Percentiles rank a stretch among this genome's conserved stretches.
Evolutionary conservation across 2,888 invertebrate genomes (phyloP).

Genomic region (Adineta ricciae): DNA sequence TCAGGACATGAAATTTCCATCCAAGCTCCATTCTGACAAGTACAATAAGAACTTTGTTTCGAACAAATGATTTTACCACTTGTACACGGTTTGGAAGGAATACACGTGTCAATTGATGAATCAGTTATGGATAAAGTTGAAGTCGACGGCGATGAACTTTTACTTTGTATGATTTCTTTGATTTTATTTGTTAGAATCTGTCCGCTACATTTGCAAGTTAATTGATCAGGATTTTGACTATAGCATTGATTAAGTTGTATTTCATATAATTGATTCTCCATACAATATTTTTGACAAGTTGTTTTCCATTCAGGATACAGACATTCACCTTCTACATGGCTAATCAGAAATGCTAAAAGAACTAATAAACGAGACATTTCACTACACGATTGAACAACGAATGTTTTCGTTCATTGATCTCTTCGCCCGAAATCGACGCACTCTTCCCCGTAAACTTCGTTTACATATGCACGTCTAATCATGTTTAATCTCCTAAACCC

Average conservation of each 20-base stretch:
- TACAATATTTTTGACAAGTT: neutral
- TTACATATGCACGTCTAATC: too few relatives aligned
- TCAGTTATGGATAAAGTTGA: neutral
- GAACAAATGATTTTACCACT: neutral
- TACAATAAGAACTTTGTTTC: neutral
- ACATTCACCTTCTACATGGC: neutral
- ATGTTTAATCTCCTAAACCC: too few relatives aligned
- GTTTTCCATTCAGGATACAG: neutral
- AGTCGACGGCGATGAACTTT: neutral
- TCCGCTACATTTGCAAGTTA: neutral
- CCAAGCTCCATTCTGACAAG: neutral
- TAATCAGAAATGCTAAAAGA: neutral
- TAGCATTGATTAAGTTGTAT: neutral
- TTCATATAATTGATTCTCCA: conserved; percentile 2
- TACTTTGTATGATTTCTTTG: neutral
- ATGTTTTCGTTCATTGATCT: too few relatives aligned
- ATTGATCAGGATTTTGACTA: neutral
- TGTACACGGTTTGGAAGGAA: neutral
- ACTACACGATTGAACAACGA: neutral
- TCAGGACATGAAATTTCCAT: neutral
- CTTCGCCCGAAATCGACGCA: too few relatives aligned
- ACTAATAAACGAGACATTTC: neutral
- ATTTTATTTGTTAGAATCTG: neutral
- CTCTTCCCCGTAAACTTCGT: too few relatives aligned
- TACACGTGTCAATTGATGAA: neutral